Conservation (phyloP, 2,797 vertebrate genomes). For the Sarcoramphus papa region DNA sequence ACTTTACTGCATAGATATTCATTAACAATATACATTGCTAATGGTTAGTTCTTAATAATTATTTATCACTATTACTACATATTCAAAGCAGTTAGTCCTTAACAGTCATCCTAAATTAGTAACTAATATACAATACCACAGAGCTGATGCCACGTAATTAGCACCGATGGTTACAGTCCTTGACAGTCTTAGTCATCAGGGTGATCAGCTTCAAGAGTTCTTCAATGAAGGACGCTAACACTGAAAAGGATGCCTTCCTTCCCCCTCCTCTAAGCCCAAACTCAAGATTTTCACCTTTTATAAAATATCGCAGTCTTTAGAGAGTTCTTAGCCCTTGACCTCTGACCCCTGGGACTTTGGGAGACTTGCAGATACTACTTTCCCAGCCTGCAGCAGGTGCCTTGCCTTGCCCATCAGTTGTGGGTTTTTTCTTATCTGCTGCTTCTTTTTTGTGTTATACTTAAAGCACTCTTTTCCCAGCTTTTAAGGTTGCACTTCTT, state of each 20-base stretch:
- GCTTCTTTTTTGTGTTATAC: background rate
- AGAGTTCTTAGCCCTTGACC: background rate
- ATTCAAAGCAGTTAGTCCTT: background rate
- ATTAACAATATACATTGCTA: background rate
- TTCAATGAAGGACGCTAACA: background rate
- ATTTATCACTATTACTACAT: background rate
- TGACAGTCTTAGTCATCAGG: background rate
- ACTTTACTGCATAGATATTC: slow-evolving; percentile 39
- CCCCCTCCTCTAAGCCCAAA: background rate
- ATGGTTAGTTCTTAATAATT: background rate
- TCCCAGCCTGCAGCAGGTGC: background rate
- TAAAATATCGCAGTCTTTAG: background rate
- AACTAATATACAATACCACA: background rate
- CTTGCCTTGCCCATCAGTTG: background rate
- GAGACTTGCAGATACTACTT: background rate
- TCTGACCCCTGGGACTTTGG: background rate
- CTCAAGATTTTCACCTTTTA: background rate
- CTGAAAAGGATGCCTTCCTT: background rate
- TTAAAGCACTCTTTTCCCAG: background rate
- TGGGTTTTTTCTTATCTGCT: background rate
- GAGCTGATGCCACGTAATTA: background rate
- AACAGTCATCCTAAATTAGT: background rate
- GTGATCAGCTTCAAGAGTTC: background rate
- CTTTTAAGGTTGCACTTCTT: background rate
- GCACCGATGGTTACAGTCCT: background rate